Base-by-base conservation (phyloP, 1,140 invertebrate genomes). In the Gryon sp. region DNA sequence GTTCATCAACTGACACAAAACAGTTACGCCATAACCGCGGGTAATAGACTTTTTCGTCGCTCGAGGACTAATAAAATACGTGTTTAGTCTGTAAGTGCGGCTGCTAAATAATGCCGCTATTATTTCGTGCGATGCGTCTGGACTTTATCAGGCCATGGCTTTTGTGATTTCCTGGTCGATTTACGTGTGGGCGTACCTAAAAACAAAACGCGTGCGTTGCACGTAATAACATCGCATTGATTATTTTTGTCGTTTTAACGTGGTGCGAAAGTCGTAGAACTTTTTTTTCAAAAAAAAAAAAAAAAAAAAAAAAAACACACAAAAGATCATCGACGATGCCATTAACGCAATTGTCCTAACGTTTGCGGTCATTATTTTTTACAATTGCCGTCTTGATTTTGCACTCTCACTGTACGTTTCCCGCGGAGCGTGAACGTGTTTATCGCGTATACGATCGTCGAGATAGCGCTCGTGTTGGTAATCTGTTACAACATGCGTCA, bases 391-490 rank as follows among this genome's bases (percentile, higher is more conserved):
- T 63, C 53, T 69, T 57, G 59, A 69, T 69, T 74, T 60, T 66
- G 62, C 50, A 43, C 59, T 45, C 43, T 70, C 72, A 65, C 68
- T 46, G 55, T 65, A 43, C 43, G 41, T 57, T 19, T 40, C 59
- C n/a, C n/a, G n/a, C n/a, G 30, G 26, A 20, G 45, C 55, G 24
- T 41, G 53, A 11, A 15, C 32, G 16, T 70, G 74, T 53, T 70
- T 70, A 69, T 80, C 78, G 59, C 30, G 32, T 24, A 59, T 52
- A 53, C 68, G 70, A 82, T 82, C 70, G 62, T 32, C 45, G 66
- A 68, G 73, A 79, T 82, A 79, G 55, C 72, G 68, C 45, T 73
- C 70, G 76, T 79, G 74, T 79, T 55, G 68, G 76, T 65, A 77
- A 80, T 82, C 80, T 74, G 73, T 82, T 79, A 76, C 45, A 69